Base-by-base conservation (phyloP, 2,113 vertebrate genomes). In the Gadus macrocephalus region DNA sequence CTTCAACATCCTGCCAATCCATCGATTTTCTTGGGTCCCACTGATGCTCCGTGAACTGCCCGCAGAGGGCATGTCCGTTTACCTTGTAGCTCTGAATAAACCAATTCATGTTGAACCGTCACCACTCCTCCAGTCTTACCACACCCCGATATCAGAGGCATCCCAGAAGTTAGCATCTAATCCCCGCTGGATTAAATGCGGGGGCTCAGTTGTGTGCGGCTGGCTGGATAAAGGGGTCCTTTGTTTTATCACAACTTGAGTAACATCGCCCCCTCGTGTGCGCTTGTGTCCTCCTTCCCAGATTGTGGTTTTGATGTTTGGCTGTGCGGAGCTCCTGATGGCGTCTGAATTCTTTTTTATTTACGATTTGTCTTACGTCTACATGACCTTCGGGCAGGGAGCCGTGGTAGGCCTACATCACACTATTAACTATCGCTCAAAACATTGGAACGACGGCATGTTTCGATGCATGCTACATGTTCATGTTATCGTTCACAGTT, bases 361-460 rank as follows among this genome's bases (percentile, higher is more conserved):
- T 25, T 25, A 25, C 0, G 62, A 4, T 22, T 85, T 81, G 7
- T 0, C 0, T 16, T 0, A 0, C 0, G 4, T 83, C 76, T 88
- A 86, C 68, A 56, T 74, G 42, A 75, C 84, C 7, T 86, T 85
- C 68, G 88, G 88, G 82, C 84, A 84, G 60, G 85, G 86, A 67
- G 1, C 49, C 42, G 74, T 89, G 88, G 86, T 90, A 86, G 4
- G 6, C 5, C 38, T 42, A 42, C 11, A 42, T 6, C 11, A 6
- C 38, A 42, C 38, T 42, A 42, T 42, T 56, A 56, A 12, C 55
- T 56, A 56, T 56, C 25, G 25, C 25, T 25, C 25, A 3, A 25
- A 2, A 25, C 25, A 25, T 25, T 25, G 25, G 25, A 25, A 25
- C 2, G 25, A 25, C 25, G 25, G 25, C 25, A 25, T 25, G 25